Evolutionary conservation across 1,140 invertebrate genomes (phyloP).

Genomic region (Schlechtendalia chinensis): DNA sequence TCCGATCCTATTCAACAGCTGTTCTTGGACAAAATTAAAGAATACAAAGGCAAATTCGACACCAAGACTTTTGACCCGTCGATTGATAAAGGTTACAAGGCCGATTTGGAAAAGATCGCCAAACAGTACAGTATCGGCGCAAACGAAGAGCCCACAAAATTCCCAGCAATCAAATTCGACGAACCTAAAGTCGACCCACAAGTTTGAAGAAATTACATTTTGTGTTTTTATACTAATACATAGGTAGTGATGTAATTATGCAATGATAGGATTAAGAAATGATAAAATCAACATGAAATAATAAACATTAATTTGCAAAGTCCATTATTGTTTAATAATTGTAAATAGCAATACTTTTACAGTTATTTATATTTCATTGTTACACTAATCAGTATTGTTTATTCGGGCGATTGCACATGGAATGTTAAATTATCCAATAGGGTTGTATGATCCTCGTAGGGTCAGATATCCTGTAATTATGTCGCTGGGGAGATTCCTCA

Average conservation of each 20-base stretch:
- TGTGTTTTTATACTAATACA: conserved; percentile 27
- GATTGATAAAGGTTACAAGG: conserved; percentile 69
- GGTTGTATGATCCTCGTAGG: conserved; percentile 78
- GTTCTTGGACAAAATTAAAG: conserved; percentile 87
- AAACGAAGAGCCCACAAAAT: conserved; percentile 81
- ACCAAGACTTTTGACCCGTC: conserved; percentile 74
- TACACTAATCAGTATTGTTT: too few relatives aligned
- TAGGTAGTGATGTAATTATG: conserved; percentile 40
- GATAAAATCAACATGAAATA: not conserved
- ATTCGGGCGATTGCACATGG: too few relatives aligned
- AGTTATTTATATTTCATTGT: not conserved
- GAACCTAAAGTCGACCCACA: conserved; percentile 41
- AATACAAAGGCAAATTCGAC: conserved; percentile 72
- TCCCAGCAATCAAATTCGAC: conserved; percentile 63
- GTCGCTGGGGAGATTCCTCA: conserved; percentile 82
- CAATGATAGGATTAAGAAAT: conserved; percentile 37
- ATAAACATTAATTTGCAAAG: conserved; percentile 40
- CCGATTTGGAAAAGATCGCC: conserved; percentile 76
- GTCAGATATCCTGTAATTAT: conserved; percentile 84
- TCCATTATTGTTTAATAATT: conserved; percentile 28
- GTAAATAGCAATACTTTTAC: conserved; percentile 3
- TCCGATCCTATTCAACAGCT: conserved; percentile 89
- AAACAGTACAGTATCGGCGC: conserved; percentile 73
- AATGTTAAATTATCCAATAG: conserved; percentile 66
- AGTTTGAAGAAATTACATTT: conserved; percentile 24